Base-by-base conservation (phyloP, 2,113 vertebrate genomes). In the Amazona guildingii region DNA sequence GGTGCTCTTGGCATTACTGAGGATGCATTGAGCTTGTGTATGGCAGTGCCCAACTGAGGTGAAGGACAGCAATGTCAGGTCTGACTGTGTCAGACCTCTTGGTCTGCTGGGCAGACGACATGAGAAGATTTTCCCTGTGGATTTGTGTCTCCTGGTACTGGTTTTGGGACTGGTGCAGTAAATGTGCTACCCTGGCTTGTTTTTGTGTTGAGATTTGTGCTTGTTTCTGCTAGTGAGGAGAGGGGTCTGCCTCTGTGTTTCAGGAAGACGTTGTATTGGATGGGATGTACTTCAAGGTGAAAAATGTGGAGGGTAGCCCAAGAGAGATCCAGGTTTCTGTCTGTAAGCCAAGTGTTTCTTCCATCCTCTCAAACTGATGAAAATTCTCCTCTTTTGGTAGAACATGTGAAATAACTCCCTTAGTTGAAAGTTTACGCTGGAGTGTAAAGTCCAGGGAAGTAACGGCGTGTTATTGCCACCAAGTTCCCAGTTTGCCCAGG, bases 1-100 rank as follows among this genome's bases (percentile, higher is more conserved):
- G 0, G 25, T 66, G 86, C 39, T 8, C 0, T 29, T 0, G 1
- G 25, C 0, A 0, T 44, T 24, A 14, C 61, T 0, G 20, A 72
- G 74, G 89, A 2, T 7, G 44, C 1, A 6, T 79, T 15, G 35
- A 66, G 62, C 18, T 5, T 1, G 0, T 0, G 0, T 17, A 29
- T 0, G 8, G 43, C 39, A 13, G 67, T 8, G 23, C 35, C 57
- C 0, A 2, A 1, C 16, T 0, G 5, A n/a, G 62, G n/a, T 13
- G 20, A 43, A 29, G 75, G 49, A 2, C 18, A 2, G 43, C 0
- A 6, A 0, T 43, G 54, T 35, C 0, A 0, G 33, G 7, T 23
- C 28, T 28, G 62, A 14, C 67, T 39, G 48, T 3, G 3, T 44
- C n/a, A 0, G 25, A 17, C 23, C 64, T 74, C 19, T 9, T 29